Percentiles rank a stretch among this genome's conserved stretches.
phyloP scores from a whole-genome alignment of 92 coral and sea anemone genomes.

The Isaurus tuberculatus region DNA sequence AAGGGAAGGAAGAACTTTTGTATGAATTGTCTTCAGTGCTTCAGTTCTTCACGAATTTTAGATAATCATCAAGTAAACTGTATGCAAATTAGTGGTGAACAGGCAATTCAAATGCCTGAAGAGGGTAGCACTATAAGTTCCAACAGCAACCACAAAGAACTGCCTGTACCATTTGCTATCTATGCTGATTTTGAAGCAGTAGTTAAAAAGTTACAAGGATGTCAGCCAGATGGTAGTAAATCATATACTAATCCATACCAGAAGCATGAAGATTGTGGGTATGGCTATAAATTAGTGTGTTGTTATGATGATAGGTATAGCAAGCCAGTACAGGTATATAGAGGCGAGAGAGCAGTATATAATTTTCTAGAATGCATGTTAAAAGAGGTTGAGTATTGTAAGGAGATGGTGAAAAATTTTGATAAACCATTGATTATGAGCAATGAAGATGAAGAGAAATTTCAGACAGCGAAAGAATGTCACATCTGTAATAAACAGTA shows the following conservation, averaged over 20 bases:
- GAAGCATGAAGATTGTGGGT: background rate
- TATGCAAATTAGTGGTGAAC: background rate
- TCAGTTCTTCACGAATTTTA: background rate
- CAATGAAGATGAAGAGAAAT: background rate
- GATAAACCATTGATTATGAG: background rate
- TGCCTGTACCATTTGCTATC: background rate
- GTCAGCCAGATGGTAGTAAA: background rate
- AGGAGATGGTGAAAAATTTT: background rate
- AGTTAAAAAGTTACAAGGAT: background rate
- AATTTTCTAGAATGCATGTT: background rate
- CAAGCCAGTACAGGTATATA: background rate
- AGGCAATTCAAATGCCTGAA: background rate
- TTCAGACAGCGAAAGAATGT: background rate
- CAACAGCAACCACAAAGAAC: background rate
- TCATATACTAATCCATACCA: background rate
- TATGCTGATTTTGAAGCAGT: slow-evolving; percentile 12
- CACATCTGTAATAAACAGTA: background rate
- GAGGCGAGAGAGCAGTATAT: background rate
- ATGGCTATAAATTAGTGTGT: background rate
- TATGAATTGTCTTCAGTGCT: background rate
- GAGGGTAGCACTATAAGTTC: fast-evolving
- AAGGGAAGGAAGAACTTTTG: background rate
- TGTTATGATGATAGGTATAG: background rate
- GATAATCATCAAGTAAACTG: background rate
- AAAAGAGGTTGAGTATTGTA: background rate